Percentiles rank a stretch among this genome's conserved stretches.
Conservation (phyloP, 2,888 invertebrate genomes). For the Colostygia pectinataria region DNA sequence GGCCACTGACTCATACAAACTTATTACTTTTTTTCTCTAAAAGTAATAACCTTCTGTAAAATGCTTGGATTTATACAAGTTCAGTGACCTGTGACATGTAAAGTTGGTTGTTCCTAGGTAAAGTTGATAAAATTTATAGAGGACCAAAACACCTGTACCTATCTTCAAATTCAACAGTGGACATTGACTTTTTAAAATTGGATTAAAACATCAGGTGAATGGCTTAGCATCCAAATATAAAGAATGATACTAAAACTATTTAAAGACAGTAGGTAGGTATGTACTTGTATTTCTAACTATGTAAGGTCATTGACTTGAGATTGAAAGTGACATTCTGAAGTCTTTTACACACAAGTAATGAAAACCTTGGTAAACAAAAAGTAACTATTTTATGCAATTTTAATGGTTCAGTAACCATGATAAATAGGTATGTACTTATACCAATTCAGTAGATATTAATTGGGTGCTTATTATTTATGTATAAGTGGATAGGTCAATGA, state of each 20-base stretch:
- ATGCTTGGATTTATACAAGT: neutral
- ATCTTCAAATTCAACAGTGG: no score
- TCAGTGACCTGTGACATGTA: constrained; percentile 7
- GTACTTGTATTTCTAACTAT: constrained; percentile 27
- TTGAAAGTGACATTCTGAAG: constrained; percentile 27
- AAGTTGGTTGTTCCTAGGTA: neutral
- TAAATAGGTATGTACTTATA: no score
- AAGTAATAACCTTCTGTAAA: no score
- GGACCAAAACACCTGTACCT: no score
- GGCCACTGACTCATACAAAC: no score
- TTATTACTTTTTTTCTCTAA: no score
- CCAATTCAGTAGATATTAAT: no score
- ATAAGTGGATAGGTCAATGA: constrained; percentile 2
- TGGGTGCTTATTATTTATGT: constrained; percentile 2
- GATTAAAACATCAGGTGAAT: constrained; percentile 27
- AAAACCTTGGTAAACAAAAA: no score
- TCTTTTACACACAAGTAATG: no score
- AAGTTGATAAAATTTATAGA: constrained; percentile 5
- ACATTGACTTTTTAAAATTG: no score
- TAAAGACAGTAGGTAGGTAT: constrained; percentile 7
- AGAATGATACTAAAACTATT: constrained; percentile 29
- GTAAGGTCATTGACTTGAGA: constrained; percentile 47
- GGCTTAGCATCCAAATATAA: constrained; percentile 24
- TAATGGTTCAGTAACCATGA: no score
- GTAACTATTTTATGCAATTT: no score